A percentile compares a stretch with the other conserved stretches of the same genome.
These are phyloP conservation scores for Leptopterna dolabrata DNA, from an alignment of 2,888 invertebrate genomes.

Conservation along the genomic window DNA sequence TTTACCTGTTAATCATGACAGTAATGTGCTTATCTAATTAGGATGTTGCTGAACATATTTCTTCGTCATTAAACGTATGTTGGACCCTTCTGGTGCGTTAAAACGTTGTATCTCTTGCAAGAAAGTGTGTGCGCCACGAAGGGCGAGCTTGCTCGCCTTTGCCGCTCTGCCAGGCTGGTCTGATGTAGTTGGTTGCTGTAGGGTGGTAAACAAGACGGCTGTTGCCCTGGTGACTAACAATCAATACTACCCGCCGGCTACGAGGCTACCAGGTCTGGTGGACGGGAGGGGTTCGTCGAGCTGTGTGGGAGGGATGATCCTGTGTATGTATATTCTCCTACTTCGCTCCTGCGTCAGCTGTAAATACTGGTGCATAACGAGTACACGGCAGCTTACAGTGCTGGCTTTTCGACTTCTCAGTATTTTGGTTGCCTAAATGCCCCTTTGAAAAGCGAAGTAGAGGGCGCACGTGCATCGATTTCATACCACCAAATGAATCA, in stretches of 20 bases:
- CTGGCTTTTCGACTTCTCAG: not conserved
- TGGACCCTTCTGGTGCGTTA: no score
- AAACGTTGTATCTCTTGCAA: no score
- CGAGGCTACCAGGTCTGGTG: conserved; percentile 50
- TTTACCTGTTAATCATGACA: no score
- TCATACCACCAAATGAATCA: no score
- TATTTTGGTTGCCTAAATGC: not conserved
- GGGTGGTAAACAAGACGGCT: conserved; percentile 55
- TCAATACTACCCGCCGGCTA: conserved; percentile 53
- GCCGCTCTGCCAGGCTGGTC: not conserved
- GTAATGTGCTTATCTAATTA: no score
- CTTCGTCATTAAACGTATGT: no score
- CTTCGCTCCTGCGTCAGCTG: not conserved
- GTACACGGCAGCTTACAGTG: not conserved
- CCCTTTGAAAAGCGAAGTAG: no score
- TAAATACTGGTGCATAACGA: not conserved
- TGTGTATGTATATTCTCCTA: not conserved
- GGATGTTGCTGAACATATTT: no score
- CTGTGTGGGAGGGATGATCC: not conserved
- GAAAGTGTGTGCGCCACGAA: not conserved
- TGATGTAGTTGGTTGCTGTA: conserved; percentile 41
- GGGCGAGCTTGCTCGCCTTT: not conserved
- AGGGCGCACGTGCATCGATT: no score
- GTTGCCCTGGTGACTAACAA: conserved; percentile 50
- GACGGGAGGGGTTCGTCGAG: not conserved